phyloP scores from a whole-genome alignment of 2,797 vertebrate species.

The Champsocephalus esox region DNA sequence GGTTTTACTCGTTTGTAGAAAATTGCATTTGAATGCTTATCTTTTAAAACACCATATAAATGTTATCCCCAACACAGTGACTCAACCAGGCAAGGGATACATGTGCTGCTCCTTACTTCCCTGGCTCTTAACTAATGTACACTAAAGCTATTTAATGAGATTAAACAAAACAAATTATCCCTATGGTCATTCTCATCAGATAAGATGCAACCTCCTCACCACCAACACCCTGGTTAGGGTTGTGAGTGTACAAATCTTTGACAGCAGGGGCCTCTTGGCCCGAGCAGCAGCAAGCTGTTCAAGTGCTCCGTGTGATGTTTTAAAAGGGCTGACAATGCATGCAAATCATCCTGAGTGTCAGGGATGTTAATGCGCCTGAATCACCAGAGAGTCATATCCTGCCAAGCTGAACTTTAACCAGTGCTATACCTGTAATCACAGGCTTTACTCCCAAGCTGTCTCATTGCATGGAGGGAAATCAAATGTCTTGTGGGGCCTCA shows the following conservation, averaged over 20 bases:
- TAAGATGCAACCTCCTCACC: slow-evolving; percentile 56
- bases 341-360: slow-evolving; percentile 77
- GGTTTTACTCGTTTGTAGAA: not conserved
- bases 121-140: slow-evolving; percentile 30
- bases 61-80: slow-evolving; percentile 1
- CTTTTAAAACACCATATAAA: slow-evolving; percentile 14
- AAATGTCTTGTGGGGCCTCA: slow-evolving; percentile 69
- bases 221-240: slow-evolving; percentile 53
- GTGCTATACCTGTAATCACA: slow-evolving; percentile 77
- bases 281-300: slow-evolving; percentile 75
- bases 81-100: slow-evolving; percentile 1
- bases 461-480: slow-evolving; percentile 63
- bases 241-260: slow-evolving; percentile 68
- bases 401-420: slow-evolving; percentile 77
- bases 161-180: slow-evolving; percentile 60
- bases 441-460: slow-evolving; percentile 71
- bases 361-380: slow-evolving; percentile 73
- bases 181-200: slow-evolving; percentile 46
- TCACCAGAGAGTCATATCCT: slow-evolving; percentile 70
- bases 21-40: slow-evolving; percentile 11
- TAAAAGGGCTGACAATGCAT: slow-evolving; percentile 78
- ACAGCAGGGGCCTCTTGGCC: slow-evolving; percentile 73
- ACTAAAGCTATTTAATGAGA: slow-evolving; percentile 38
- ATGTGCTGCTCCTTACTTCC: not conserved
- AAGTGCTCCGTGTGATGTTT: slow-evolving; percentile 73